A percentile compares a stretch with the other conserved stretches of the same genome.
Evolutionary conservation across 2,888 invertebrate genomes (phyloP).

Genomic region (Liodrosophila aerea): DNA sequence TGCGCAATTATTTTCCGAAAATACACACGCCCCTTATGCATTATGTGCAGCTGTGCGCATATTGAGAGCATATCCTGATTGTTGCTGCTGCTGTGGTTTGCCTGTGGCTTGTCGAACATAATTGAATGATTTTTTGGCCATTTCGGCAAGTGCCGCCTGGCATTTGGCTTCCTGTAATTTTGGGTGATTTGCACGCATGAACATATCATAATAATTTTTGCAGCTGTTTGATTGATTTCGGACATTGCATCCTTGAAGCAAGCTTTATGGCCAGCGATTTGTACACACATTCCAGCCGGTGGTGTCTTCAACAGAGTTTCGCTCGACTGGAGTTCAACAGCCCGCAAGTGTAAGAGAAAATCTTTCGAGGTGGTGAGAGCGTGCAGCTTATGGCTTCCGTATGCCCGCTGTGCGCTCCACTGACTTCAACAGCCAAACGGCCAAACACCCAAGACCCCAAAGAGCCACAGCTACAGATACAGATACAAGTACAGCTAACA

Average conservation of each 20-base stretch:
- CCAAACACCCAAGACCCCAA: conserved; percentile 23
- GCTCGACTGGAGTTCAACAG: conserved; percentile 59
- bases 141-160: conserved; percentile 65
- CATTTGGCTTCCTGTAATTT: conserved; percentile 71
- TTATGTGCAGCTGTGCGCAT: conserved; percentile 44
- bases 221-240: conserved; percentile 69
- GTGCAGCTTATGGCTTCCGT: conserved; percentile 70
- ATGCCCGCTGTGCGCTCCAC: conserved; percentile 63
- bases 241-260: conserved; percentile 42
- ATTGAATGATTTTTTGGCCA: conserved; percentile 74
- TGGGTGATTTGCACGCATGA: conserved; percentile 59
- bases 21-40: conserved; percentile 49
- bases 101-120: conserved; percentile 47
- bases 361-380: conserved; percentile 31
- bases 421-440: conserved; percentile 46
- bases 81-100: conserved; percentile 26
- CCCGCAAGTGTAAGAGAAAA: conserved; percentile 41
- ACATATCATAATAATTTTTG: conserved; percentile 38
- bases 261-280: conserved; percentile 38
- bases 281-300: background rate
- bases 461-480: conserved; percentile 5
- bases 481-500: conserved; percentile 24
- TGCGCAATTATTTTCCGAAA: conserved; percentile 43
- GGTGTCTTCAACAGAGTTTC: too few species aligned
- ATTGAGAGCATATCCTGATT: conserved; percentile 46